A percentile compares a stretch with the other conserved stretches of the same genome.
These are phyloP conservation scores for Phainopepla nitens DNA, from an alignment of 2,113 vertebrate genomes.

Conservation along the genomic window DNA sequence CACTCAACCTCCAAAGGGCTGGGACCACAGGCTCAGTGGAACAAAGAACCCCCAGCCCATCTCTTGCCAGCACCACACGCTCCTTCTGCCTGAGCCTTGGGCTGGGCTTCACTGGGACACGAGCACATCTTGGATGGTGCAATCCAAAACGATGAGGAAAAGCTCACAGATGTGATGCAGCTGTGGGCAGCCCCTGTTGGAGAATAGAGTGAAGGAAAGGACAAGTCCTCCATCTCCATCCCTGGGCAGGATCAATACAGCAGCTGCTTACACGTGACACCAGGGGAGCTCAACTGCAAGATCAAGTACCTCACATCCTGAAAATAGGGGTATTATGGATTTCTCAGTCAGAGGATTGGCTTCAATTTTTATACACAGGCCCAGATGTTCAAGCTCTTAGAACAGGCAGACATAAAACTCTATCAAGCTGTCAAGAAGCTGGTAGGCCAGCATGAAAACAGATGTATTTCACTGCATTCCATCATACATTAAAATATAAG, in stretches of 20 bases:
- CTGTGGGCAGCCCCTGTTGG: not conserved
- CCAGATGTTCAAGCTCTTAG: conserved; percentile 48
- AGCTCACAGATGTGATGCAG: conserved; percentile 11
- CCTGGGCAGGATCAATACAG: not conserved
- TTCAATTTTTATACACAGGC: not conserved
- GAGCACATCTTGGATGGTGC: accelerated
- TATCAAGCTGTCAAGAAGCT: conserved; percentile 59
- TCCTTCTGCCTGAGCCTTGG: not conserved
- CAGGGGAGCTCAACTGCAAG: not conserved
- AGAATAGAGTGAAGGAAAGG: not conserved
- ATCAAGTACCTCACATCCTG: not conserved
- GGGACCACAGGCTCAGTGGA: not conserved
- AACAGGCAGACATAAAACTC: conserved; percentile 32
- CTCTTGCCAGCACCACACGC: not conserved
- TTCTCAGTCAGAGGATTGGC: not conserved
- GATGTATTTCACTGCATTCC: conserved; percentile 51
- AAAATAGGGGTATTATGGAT: not conserved
- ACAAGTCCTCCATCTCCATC: not conserved
- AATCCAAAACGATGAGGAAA: not conserved
- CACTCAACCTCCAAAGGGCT: not conserved
- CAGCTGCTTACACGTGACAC: not conserved
- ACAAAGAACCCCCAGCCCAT: not conserved
- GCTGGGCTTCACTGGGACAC: not conserved
- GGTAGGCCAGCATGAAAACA: conserved; percentile 51
- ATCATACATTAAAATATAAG: conserved; percentile 40